A percentile compares a stretch with the other conserved stretches of the same genome.
Conservation (phyloP, 2,113 vertebrate species). For the Rhea americana region DNA sequence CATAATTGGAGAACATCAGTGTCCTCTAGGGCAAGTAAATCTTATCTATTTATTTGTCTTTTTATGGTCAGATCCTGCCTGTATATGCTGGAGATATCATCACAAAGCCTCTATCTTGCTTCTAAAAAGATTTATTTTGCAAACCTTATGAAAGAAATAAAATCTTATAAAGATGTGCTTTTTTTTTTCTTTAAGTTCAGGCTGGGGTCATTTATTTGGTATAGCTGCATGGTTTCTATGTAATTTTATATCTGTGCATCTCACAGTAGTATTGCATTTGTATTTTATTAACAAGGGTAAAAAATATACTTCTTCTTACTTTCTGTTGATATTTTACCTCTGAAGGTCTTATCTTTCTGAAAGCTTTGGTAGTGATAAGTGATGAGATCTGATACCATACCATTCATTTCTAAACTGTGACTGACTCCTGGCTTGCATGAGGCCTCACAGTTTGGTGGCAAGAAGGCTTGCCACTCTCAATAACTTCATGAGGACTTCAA, state of each 20-base stretch:
- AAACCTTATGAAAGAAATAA: not conserved
- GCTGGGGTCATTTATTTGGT: not conserved
- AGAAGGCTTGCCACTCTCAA: not conserved
- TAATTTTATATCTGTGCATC: not conserved
- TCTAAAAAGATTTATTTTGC: not conserved
- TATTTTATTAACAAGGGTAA: not conserved
- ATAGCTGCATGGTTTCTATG: not conserved
- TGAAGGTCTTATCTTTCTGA: not conserved
- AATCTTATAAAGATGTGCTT: not conserved
- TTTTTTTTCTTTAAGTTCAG: not conserved
- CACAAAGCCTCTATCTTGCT: not conserved
- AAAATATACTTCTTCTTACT: not conserved
- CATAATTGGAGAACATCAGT: not conserved
- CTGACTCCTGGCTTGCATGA: not conserved
- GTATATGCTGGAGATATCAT: not conserved
- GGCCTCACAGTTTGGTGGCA: not conserved
- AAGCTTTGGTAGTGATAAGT: not conserved
- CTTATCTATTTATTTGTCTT: not conserved
- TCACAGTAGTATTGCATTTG: not conserved
- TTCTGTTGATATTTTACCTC: not conserved
- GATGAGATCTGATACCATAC: not conserved
- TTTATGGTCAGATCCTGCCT: not conserved
- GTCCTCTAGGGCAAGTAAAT: not conserved
- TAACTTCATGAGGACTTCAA: not conserved
- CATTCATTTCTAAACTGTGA: not conserved